A percentile compares a stretch with the other conserved stretches of the same genome.
Conservation (phyloP, 1,140 invertebrate genomes). For the Tribolium castaneum region DNA sequence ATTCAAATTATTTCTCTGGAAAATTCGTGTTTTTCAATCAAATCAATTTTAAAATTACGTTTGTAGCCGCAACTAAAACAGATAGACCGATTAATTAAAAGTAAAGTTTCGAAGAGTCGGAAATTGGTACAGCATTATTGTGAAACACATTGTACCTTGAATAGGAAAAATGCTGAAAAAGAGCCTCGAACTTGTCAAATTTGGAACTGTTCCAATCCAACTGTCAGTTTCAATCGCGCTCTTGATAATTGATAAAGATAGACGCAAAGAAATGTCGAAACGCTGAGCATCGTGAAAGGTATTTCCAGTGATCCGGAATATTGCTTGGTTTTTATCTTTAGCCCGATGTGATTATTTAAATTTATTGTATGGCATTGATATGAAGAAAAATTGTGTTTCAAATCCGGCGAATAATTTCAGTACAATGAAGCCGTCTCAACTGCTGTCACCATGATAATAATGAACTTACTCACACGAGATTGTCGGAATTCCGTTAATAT, state of each 20-base stretch:
- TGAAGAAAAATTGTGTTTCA: neutral
- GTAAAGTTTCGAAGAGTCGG: neutral
- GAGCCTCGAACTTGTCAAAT: conserved; percentile 9
- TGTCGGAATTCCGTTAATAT: conserved; percentile 34
- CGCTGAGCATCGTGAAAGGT: conserved; percentile 30
- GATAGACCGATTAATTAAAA: neutral
- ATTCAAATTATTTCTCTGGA: neutral
- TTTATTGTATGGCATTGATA: neutral
- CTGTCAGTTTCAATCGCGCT: conserved; percentile 31
- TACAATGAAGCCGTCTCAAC: neutral
- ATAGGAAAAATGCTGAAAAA: conserved; percentile 13
- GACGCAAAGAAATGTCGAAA: conserved; percentile 32
- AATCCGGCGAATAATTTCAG: conserved; percentile 2
- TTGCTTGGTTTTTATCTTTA: conserved; percentile 21
- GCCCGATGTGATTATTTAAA: conserved; percentile 5
- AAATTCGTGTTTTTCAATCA: neutral
- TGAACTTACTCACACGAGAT: conserved; percentile 28
- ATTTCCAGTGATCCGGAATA: conserved; percentile 20
- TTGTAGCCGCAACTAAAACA: neutral
- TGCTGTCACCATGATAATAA: conserved; percentile 10
- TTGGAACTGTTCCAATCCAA: conserved; percentile 33
- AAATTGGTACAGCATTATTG: neutral
- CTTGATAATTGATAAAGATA: conserved; percentile 27
- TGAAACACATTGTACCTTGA: conserved; percentile 9
- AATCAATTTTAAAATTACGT: neutral